Evolutionary conservation across 2,113 vertebrate genomes (phyloP).

Genomic region (Proteles cristata): DNA sequence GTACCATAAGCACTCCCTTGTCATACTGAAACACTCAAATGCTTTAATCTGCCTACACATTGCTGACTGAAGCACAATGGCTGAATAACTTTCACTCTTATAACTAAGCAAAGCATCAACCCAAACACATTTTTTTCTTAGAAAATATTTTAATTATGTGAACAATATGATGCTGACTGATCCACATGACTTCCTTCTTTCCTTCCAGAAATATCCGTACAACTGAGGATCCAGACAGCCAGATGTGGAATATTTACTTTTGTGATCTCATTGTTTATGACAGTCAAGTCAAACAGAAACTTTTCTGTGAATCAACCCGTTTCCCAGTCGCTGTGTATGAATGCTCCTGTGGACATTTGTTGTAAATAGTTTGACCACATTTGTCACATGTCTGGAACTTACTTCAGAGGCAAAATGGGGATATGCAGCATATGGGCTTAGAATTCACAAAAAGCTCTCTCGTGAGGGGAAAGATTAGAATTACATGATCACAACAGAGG

Average conservation of each 20-base stretch:
- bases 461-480: constrained; percentile 67
- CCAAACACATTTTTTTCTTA: background rate
- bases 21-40: background rate
- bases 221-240: constrained; percentile 68
- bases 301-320: constrained; percentile 54
- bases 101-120: constrained; percentile 25
- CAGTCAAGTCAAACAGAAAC: constrained; percentile 78
- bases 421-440: constrained; percentile 16
- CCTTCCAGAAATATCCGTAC: constrained; percentile 64
- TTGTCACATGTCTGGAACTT: constrained; percentile 56
- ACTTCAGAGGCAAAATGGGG: constrained; percentile 55
- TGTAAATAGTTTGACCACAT: constrained; percentile 55
- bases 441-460: constrained; percentile 73
- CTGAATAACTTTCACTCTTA: background rate
- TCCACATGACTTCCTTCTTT: constrained; percentile 74
- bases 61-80: background rate
- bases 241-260: constrained; percentile 81
- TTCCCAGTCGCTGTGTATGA: constrained; percentile 23
- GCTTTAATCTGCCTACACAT: background rate
- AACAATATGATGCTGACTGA: constrained; percentile 61
- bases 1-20: background rate
- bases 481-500: constrained; percentile 75
- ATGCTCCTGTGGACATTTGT: constrained; percentile 58
- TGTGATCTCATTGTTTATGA: constrained; percentile 74
- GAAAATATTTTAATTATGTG: constrained; percentile 52